Conservation (phyloP, 2,888 invertebrate genomes). For the Troides aeacus region DNA sequence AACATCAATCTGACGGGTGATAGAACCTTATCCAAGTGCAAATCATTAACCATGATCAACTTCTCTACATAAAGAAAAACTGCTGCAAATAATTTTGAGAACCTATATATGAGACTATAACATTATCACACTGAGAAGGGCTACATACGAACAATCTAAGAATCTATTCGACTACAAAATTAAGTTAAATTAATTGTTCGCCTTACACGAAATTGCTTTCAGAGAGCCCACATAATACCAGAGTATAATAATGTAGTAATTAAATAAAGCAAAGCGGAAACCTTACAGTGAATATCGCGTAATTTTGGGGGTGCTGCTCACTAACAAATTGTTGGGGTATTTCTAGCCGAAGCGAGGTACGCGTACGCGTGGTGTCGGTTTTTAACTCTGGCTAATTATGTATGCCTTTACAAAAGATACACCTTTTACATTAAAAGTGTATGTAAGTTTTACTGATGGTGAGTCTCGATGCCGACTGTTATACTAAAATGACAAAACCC, state of each 20-base stretch:
- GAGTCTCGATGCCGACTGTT: no score
- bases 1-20: no score
- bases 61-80: no score
- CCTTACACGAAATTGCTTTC: conserved; percentile 29
- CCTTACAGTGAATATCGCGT: conserved; percentile 21
- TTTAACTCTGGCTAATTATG: conserved; percentile 18
- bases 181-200: conserved; percentile 20
- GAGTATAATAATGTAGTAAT: conserved; percentile 29
- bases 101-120: no score
- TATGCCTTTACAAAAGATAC: background rate
- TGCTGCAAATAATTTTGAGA: no score
- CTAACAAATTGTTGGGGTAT: conserved; percentile 29
- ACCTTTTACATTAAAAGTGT: background rate
- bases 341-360: conserved; percentile 21
- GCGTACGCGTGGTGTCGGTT: conserved; percentile 4
- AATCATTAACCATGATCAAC: no score
- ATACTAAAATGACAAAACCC: no score
- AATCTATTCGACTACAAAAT: conserved; percentile 14
- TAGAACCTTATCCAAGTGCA: no score
- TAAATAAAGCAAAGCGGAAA: conserved; percentile 29
- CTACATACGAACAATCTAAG: conserved; percentile 2
- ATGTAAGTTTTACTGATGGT: no score
- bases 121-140: background rate
- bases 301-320: conserved; percentile 20
- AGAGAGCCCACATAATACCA: conserved; percentile 25